Percentiles rank a stretch among this genome's conserved stretches.
Conservation (phyloP, 2,113 vertebrate genomes). For the Gracilinanus agilis region DNA sequence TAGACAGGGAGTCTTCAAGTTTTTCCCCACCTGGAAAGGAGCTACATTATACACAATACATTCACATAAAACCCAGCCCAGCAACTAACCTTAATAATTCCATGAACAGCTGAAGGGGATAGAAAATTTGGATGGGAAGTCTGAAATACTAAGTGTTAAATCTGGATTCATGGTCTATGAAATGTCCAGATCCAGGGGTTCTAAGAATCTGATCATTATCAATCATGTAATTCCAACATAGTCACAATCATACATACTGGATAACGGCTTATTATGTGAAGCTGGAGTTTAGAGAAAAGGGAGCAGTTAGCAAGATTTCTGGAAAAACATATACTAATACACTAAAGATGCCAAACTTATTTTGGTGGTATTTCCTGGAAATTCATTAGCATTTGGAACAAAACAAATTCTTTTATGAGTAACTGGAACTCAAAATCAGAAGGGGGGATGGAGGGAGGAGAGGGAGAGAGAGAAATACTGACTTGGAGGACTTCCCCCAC, state of each 20-base stretch:
- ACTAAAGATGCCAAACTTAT: constrained; percentile 38
- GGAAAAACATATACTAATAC: constrained; percentile 30
- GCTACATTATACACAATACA: neutral
- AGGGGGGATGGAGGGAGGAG: neutral
- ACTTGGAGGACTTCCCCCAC: neutral
- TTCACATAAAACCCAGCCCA: neutral
- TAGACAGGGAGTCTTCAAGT: neutral
- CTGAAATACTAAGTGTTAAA: neutral
- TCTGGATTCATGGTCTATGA: constrained; percentile 62
- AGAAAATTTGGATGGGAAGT: neutral
- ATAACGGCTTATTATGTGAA: neutral
- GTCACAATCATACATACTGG: neutral
- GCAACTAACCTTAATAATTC: neutral
- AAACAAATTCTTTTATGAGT: constrained; percentile 56
- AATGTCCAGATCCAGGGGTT: constrained; percentile 64
- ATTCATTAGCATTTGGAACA: constrained; percentile 58
- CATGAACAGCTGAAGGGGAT: accelerated
- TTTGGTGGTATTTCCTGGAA: constrained; percentile 64
- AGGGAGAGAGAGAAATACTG: neutral
- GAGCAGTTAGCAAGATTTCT: constrained; percentile 49
- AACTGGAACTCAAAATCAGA: constrained; percentile 37
- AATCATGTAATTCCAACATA: constrained; percentile 14
- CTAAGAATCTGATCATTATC: constrained; percentile 60
- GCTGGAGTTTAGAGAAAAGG: neutral
- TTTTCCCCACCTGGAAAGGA: neutral